Evolutionary conservation across 1,140 invertebrate species (phyloP).

Genomic region (Ceratosolen solmsi): DNA sequence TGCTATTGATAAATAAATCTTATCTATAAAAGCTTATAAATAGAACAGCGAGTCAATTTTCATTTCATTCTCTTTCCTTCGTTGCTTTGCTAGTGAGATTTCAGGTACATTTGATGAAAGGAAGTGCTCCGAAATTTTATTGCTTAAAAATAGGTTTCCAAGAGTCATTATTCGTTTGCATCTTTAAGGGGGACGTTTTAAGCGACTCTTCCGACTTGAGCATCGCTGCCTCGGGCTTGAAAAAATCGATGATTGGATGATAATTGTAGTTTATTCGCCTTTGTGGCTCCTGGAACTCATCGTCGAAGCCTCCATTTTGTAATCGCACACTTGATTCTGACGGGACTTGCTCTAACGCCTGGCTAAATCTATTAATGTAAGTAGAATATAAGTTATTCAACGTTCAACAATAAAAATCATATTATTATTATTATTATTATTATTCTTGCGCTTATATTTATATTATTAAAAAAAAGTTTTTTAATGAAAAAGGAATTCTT

Average conservation of each 20-base stretch:
- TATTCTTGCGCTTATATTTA: too few relatives aligned
- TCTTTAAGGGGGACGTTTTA: slow-evolving; percentile 34
- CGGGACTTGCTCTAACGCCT: slow-evolving; percentile 59
- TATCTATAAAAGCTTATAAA: background rate
- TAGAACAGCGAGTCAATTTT: background rate
- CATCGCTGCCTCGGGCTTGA: slow-evolving; percentile 75
- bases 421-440: too few relatives aligned
- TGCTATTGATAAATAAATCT: slow-evolving; percentile 15
- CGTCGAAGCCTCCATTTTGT: slow-evolving; percentile 66
- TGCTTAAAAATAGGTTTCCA: slow-evolving; percentile 70
- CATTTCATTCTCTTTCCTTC: background rate
- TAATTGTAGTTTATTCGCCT: slow-evolving; percentile 86
- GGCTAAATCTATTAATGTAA: slow-evolving; percentile 56
- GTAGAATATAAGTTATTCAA: background rate
- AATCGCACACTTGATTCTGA: slow-evolving; percentile 59
- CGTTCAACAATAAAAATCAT: too few relatives aligned
- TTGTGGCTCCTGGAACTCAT: slow-evolving; percentile 66
- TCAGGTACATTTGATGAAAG: slow-evolving; percentile 49
- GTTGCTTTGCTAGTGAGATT: slow-evolving; percentile 26
- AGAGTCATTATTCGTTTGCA: slow-evolving; percentile 54
- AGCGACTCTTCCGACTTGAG: slow-evolving; percentile 57
- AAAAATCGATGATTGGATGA: slow-evolving; percentile 89
- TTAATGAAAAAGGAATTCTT: too few relatives aligned
- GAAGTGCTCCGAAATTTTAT: slow-evolving; percentile 47
- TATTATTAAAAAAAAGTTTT: too few relatives aligned